Base-by-base conservation (phyloP, 2,888 invertebrate genomes). In the Schrankia costaestrigalis region DNA sequence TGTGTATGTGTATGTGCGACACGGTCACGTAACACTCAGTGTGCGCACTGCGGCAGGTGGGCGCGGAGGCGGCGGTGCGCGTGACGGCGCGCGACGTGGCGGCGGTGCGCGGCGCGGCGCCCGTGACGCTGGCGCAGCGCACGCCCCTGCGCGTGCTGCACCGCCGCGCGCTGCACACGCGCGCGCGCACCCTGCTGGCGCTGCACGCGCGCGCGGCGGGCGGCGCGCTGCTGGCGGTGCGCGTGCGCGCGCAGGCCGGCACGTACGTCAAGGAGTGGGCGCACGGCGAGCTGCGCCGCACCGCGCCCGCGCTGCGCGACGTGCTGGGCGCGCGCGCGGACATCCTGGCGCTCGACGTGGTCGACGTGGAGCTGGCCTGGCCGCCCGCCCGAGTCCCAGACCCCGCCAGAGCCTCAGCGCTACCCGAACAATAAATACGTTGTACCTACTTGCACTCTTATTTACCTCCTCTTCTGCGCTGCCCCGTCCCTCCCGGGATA, bases 201-300 rank as follows among this genome's bases (percentile, higher is more conserved):
- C 28, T 81, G n/a, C 18, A 33, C n/a, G 93, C 93, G 0, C 74
- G 78, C 12, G 60, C 75, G 0, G 79, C 92, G 3, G 84, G 84
- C 10, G 89, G 54, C 3, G 74, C 83, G 43, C 78, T 92, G 29
- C 91, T 97, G 57, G 84, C 90, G 26, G 63, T 97, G 14, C 89
- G 90, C 40, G 56, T 97, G 11, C 90, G 90, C 28, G 95, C 97
- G 0, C 94, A 96, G 67, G 98, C 98, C 6, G 98, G 98, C 23
- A 97, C 97, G 21, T 99, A 99, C 73, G 92, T 99, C 1, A 99
- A 99, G 82, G 99, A 99, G 87, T 96, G 99, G 87, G 95, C 96
- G 11, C 97, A 99, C 81, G 97, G 98, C 2, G 99, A 99, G 85
- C 94, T 98, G 71, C 95, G 96, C 1, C 89, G 99, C 52, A 97